Base-by-base conservation (phyloP, 2,113 vertebrate species). In the Leptodactylus fuscus region DNA sequence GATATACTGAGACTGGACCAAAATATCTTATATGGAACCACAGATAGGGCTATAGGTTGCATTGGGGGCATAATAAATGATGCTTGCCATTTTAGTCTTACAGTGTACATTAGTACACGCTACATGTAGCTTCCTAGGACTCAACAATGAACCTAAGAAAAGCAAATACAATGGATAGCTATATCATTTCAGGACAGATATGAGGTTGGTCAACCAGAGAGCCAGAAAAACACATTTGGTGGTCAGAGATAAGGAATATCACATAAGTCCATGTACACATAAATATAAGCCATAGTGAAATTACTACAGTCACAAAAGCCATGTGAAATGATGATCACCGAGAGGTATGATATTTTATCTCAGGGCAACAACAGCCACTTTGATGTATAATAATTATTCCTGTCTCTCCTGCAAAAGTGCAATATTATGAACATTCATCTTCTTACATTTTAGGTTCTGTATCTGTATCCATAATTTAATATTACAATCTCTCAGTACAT, bases 391-490 rank as follows among this genome's bases (percentile, higher is more conserved):
- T 78, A 55, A 78, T 53, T 22, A 55, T 73, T 15, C 38, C 70
- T 15, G 38, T 73, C 70, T 44, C 65, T 69, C 38, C 16, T 12
- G 16, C 27, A 77, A n/a, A 53, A 18, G 27, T 4, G 38, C 16
- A 55, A 69, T 34, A 13, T 32, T 53, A 78, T 36, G 75, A 22
- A 34, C 49, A 78, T 53, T 78, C 27, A 78, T 78, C 29, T 78
- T 53, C 29, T 38, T 78, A 36, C 49, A 78, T 49, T 51, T 51
- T 78, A 53, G 48, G 32, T 78, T 78, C 27, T 78, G 48, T 53
- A 53, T 32, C 24, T 32, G 46, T 34, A 78, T 53, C 55, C 48
- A 78, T 78, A 78, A 55, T 34, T 77, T 53, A 77, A 34, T 78
- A 55, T 78, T 55, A 53, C 29, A 76, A 51, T 76, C 46, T 48